Evolutionary conservation across 2,797 vertebrate genomes (phyloP), one percentile per base, ranked within the genome.

Genomic region (Catharus ustulatus): DNA sequence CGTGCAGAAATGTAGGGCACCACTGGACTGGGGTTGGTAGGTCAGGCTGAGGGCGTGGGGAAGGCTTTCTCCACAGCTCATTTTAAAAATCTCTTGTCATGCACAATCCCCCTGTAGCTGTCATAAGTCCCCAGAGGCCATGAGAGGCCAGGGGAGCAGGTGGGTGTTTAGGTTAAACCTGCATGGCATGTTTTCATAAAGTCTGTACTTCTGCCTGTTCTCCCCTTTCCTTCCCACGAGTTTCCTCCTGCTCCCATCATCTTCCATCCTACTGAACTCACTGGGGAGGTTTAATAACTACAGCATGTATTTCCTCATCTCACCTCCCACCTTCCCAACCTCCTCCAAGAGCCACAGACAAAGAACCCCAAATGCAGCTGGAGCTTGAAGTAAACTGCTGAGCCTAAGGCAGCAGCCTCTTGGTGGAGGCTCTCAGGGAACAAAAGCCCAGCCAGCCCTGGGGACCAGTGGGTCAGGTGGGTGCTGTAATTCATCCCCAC

Each of bases 61-160:
- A 83, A 93, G 29, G 15, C 23, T 87, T 94, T 89, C 74, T 76
- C 48, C 17, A 3, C 15, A 38, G 11, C 6, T 95, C 48, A 49
- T 89, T 94, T 96, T 74, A 74, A 61, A 96, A 94, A 82, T 22
- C 63, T 18, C 13, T 73, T 94, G 89, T 86, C 87, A 88, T 36
- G 49, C 29, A 84, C 51, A 88, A 23, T 18, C 12, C 58, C 8
- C 10, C 22, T 75, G 26, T 55, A 49, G 24, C 79, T 67, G 38
- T 62, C 45, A 61, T 27, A 84, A 78, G 42, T 61, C 27, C 52
- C 67, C 83, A 71, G 68, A 74, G 91, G 87, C 67, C 55, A 67
- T 14, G 30, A 91, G 73, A 86, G 61, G 45, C 42, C 79, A 67
- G 32, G 30, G 49, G 42, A 77, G 45, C 52, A 83, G 34, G 49